Conservation (phyloP, 2,888 invertebrate genomes). For the Enchytraeus crypticus region DNA sequence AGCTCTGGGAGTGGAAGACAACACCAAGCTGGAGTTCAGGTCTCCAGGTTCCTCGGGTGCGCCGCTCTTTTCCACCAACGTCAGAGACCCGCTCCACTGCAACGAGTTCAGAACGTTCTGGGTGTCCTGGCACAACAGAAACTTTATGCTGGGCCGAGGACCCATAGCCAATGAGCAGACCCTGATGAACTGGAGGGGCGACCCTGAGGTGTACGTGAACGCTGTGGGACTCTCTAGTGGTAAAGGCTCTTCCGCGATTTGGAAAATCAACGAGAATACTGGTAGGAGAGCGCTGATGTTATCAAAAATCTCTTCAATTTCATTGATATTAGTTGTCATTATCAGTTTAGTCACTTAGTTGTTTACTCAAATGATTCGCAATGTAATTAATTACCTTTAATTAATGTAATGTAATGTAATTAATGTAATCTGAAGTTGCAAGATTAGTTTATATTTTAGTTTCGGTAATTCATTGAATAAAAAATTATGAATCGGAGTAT, state of each 20-base stretch:
- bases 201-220: neutral
- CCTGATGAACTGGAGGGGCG: constrained; percentile 20
- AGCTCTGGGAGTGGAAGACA: constrained; percentile 9
- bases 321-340: too few relatives aligned
- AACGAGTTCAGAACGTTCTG: constrained; percentile 28
- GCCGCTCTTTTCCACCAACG: neutral
- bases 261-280: constrained; percentile 11
- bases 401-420: too few relatives aligned
- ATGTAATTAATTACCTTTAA: too few relatives aligned
- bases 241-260: constrained; percentile 2
- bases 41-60: neutral
- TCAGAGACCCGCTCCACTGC: constrained; percentile 23
- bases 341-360: too few relatives aligned
- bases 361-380: too few relatives aligned
- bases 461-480: too few relatives aligned
- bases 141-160: constrained; percentile 27
- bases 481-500: too few relatives aligned
- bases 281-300: too few relatives aligned
- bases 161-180: constrained; percentile 26
- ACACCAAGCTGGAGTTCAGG: neutral
- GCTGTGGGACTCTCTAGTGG: constrained; percentile 5
- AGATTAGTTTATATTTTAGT: too few relatives aligned
- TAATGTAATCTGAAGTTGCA: too few relatives aligned
- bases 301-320: too few relatives aligned
- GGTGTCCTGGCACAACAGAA: constrained; percentile 28